phyloP scores from a whole-genome alignment of 2,888 invertebrate species.

The Agonopterix subpropinquella region DNA sequence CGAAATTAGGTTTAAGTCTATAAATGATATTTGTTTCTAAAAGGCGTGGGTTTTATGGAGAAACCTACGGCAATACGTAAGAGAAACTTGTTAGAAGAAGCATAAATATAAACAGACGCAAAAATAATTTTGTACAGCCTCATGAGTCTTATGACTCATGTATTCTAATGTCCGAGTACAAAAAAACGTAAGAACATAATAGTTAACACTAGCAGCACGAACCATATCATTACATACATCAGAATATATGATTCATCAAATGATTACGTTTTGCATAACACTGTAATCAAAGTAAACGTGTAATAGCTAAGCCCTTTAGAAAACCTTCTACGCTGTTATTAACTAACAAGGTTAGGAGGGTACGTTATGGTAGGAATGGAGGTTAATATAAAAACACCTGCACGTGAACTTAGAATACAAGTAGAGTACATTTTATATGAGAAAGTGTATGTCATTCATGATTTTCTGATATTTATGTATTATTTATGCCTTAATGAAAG shows the following conservation, averaged over 20 bases:
- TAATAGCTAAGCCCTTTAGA: constrained; percentile 1
- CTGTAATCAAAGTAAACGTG: constrained; percentile 1
- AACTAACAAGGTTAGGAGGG: constrained; percentile 2
- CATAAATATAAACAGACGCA: not conserved
- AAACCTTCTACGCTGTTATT: not conserved
- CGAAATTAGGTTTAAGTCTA: too few relatives aligned
- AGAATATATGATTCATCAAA: constrained; percentile 2
- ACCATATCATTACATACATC: not conserved
- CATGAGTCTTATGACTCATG: not conserved
- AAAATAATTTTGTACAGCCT: too few relatives aligned
- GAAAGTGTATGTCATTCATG: too few relatives aligned
- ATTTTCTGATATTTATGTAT: too few relatives aligned
- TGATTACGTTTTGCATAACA: constrained; percentile 3
- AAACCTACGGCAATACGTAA: too few relatives aligned
- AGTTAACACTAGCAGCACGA: not conserved
- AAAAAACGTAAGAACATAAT: not conserved
- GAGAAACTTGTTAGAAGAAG: too few relatives aligned
- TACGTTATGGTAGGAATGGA: not conserved
- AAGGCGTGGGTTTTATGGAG: too few relatives aligned
- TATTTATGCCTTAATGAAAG: too few relatives aligned
- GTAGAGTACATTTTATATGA: too few relatives aligned
- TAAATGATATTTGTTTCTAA: too few relatives aligned
- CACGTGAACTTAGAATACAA: too few relatives aligned
- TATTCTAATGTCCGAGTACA: not conserved
- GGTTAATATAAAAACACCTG: too few relatives aligned